Evolutionary conservation across 2,113 vertebrate species (phyloP).

Genomic region (Zapornia atra): DNA sequence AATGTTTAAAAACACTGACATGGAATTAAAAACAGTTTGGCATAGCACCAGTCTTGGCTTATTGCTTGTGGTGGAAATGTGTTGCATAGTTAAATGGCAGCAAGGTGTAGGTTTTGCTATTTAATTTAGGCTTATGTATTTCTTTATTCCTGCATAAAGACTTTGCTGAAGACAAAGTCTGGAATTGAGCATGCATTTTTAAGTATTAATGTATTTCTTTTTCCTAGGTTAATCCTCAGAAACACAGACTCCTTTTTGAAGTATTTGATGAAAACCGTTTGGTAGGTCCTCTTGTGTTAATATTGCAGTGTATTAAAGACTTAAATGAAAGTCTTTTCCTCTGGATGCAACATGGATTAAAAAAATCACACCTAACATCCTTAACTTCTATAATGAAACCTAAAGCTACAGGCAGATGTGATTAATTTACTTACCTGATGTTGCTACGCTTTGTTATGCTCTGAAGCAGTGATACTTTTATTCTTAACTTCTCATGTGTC

Average conservation of each 20-base stretch:
- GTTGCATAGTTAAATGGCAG: neutral
- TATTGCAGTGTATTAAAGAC: neutral
- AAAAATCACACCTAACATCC: neutral
- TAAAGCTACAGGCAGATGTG: neutral
- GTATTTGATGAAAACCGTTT: conserved; percentile 98
- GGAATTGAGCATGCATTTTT: neutral
- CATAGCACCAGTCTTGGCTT: neutral
- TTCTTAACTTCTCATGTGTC: neutral
- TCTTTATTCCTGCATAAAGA: neutral
- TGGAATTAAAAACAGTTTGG: neutral
- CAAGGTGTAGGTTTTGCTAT: neutral
- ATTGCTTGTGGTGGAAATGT: neutral
- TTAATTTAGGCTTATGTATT: neutral
- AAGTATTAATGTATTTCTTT: neutral
- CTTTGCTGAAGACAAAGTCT: neutral
- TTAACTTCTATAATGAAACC: neutral
- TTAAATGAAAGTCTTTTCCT: neutral
- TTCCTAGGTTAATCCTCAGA: conserved; percentile 88
- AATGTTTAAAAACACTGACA: neutral
- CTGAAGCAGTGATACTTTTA: neutral
- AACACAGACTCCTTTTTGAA: conserved; percentile 92
- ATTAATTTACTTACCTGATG: neutral
- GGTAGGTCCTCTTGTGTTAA: conserved; percentile 78
- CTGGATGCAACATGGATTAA: neutral
- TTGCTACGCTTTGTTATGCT: neutral